Evolutionary conservation across 2,113 vertebrate genomes (phyloP).

Genomic region (Podiceps cristatus): DNA sequence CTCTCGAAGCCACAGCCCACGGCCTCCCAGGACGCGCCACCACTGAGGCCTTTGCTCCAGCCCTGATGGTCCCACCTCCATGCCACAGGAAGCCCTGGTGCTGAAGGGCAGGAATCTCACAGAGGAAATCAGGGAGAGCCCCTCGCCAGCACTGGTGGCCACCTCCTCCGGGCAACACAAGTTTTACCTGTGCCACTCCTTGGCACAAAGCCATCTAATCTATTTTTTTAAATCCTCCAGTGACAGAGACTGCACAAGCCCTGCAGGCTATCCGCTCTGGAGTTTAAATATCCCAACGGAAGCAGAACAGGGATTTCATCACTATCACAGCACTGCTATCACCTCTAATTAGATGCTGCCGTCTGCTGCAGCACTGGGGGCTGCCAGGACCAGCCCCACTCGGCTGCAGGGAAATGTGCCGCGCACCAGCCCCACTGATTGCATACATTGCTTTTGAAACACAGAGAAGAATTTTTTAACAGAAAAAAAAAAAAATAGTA

Average conservation of each 20-base stretch:
- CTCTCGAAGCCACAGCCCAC: not conserved
- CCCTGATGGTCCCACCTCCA: not conserved
- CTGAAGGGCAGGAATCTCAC: not conserved
- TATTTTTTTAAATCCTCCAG: not conserved
- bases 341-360: not conserved
- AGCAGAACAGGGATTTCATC: not conserved
- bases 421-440: not conserved
- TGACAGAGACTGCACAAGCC: not conserved
- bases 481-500: not conserved
- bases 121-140: not conserved
- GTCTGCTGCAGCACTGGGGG: accelerated
- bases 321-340: not conserved
- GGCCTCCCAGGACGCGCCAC: not conserved
- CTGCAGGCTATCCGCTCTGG: not conserved
- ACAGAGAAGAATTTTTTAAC: not conserved
- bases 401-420: not conserved
- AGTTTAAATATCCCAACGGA: not conserved
- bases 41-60: not conserved
- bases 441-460: not conserved
- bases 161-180: not conserved
- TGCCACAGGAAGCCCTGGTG: not conserved
- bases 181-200: not conserved
- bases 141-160: accelerated
- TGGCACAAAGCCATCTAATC: not conserved
- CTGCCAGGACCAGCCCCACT: accelerated